These are phyloP conservation scores for Aleiodes sp. DNA, from an alignment of 1,140 invertebrate genomes.

Conservation along the genomic window DNA sequence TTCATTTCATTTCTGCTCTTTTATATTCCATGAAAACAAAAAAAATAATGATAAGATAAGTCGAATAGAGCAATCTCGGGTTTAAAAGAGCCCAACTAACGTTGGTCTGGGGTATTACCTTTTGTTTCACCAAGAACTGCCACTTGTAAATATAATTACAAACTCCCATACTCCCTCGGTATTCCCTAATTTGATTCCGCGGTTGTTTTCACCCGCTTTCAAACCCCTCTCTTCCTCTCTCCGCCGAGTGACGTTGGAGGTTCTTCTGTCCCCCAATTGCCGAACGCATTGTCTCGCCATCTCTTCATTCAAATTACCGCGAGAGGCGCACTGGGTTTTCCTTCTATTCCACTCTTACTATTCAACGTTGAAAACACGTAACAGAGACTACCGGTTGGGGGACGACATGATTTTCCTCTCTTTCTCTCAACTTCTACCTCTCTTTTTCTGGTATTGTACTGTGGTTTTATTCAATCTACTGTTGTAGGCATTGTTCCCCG, in stretches of 20 bases:
- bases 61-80: constrained; percentile 63
- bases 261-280: constrained; percentile 39
- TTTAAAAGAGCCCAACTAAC: constrained; percentile 17
- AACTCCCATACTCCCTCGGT: constrained; percentile 35
- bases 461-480: constrained; percentile 65
- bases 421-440: no score
- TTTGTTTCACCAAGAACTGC: constrained; percentile 62
- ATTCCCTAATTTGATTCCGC: constrained; percentile 64
- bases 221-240: constrained; percentile 25
- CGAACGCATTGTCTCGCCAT: constrained; percentile 62
- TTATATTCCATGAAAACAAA: neutral
- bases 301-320: constrained; percentile 66
- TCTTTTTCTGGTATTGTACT: constrained; percentile 56
- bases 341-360: constrained; percentile 33
- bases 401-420: neutral
- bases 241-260: constrained; percentile 30
- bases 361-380: constrained; percentile 22
- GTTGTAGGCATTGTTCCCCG: constrained; percentile 52
- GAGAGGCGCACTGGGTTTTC: constrained; percentile 43
- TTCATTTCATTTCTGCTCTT: neutral
- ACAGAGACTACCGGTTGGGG: constrained; percentile 14
- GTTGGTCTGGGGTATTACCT: constrained; percentile 31
- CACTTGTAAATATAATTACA: constrained; percentile 68
- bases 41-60: constrained; percentile 35
- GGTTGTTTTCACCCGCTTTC: constrained; percentile 61